These are phyloP conservation scores for Agrypnus murinus DNA, from an alignment of 2,888 invertebrate genomes.

Conservation along the genomic window DNA sequence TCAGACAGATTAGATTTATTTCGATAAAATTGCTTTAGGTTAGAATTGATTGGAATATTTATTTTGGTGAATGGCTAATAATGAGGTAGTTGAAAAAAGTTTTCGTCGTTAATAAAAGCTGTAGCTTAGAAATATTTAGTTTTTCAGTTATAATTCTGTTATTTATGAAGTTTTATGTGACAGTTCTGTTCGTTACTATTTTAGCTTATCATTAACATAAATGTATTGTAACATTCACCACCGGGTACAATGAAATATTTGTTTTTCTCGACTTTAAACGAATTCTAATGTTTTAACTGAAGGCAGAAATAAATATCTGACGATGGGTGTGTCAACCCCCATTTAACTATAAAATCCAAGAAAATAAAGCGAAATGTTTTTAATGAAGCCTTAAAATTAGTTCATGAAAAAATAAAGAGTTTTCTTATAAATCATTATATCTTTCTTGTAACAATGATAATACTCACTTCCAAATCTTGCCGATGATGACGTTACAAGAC, in stretches of 20 bases:
- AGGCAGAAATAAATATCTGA: not conserved
- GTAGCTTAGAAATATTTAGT: constrained; percentile 6
- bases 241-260: not conserved
- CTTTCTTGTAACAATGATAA: no score
- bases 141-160: constrained; percentile 1
- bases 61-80: no score
- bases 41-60: no score
- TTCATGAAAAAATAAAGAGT: no score
- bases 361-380: no score
- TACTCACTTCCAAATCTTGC: no score
- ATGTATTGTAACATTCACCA: constrained; percentile 8
- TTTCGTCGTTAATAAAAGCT: constrained; percentile 1
- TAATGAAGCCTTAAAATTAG: no score
- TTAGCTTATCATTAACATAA: not conserved
- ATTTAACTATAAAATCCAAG: no score
- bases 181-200: not conserved
- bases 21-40: no score
- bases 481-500: no score
- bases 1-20: no score
- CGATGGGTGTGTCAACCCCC: not conserved
- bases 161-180: constrained; percentile 15
- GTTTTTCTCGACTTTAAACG: not conserved
- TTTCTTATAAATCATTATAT: no score
- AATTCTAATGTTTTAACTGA: not conserved
- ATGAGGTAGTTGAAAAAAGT: not conserved